Conservation (phyloP, 2,113 vertebrate species). For the Castor canadensis region DNA sequence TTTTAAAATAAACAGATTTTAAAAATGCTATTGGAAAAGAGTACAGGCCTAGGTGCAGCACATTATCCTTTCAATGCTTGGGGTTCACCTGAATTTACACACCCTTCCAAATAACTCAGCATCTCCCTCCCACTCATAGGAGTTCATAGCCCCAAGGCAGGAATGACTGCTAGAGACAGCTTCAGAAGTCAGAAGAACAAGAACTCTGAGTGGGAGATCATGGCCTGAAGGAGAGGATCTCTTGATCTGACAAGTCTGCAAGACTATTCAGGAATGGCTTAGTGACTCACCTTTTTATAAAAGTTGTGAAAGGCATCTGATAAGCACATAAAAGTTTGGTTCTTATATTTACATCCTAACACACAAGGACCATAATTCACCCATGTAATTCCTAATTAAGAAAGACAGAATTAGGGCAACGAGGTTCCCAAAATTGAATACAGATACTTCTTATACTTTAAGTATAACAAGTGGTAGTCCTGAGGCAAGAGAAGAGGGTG, state of each 20-base stretch:
- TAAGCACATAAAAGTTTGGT: background rate
- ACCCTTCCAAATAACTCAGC: background rate
- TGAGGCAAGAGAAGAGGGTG: background rate
- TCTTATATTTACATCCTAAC: conserved; percentile 27
- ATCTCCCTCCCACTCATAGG: background rate
- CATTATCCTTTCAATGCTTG: background rate
- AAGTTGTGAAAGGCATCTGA: conserved; percentile 24
- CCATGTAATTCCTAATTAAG: conserved; percentile 40
- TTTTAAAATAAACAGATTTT: background rate
- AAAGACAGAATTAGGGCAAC: conserved; percentile 39
- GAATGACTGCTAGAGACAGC: conserved; percentile 3
- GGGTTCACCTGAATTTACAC: background rate
- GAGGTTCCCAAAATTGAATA: conserved; percentile 19
- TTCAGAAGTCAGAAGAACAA: conserved; percentile 38
- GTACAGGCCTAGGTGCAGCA: background rate
- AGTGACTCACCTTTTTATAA: conserved; percentile 41
- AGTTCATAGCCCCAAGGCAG: conserved; percentile 23
- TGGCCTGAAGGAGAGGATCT: background rate
- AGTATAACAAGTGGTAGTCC: background rate
- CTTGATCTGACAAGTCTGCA: conserved; percentile 47
- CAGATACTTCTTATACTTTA: background rate
- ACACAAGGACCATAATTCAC: background rate
- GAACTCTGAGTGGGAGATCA: background rate
- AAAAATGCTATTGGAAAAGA: background rate
- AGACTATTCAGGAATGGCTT: background rate